phyloP scores from a whole-genome alignment of 2,888 invertebrate genomes.

The Epirrhoe tristata region DNA sequence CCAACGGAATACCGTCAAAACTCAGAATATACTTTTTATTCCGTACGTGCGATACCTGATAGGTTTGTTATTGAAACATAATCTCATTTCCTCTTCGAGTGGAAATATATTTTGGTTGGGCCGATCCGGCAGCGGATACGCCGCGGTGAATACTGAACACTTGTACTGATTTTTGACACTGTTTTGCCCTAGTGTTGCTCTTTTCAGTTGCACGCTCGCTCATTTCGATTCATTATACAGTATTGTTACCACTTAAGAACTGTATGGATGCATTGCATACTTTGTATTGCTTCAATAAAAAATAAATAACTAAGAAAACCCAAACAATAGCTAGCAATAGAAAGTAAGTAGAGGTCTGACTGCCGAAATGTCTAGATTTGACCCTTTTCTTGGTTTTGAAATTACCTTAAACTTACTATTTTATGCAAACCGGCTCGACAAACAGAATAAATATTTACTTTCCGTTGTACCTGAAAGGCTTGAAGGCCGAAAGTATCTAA shows the following conservation, averaged over 20 bases:
- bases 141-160: constrained; percentile 48
- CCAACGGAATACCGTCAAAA: constrained; percentile 32
- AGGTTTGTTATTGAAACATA: constrained; percentile 73
- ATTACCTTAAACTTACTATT: background rate
- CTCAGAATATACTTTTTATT: constrained; percentile 62
- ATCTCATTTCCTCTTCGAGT: constrained; percentile 68
- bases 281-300: background rate
- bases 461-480: background rate
- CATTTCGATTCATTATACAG: background rate
- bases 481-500: constrained; percentile 19
- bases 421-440: background rate
- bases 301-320: background rate
- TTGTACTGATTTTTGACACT: constrained; percentile 51
- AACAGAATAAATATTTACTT: constrained; percentile 3
- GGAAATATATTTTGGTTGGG: constrained; percentile 68
- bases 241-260: background rate
- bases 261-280: background rate
- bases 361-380: background rate
- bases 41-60: constrained; percentile 58
- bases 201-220: constrained; percentile 13
- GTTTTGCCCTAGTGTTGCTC: constrained; percentile 26
- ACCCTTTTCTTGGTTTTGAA: background rate
- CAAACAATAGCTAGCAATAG: background rate
- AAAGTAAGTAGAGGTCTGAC: background rate
- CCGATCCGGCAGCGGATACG: constrained; percentile 51